phyloP scores from a whole-genome alignment of 2,797 vertebrate species.

The Eulemur coronatus region DNA sequence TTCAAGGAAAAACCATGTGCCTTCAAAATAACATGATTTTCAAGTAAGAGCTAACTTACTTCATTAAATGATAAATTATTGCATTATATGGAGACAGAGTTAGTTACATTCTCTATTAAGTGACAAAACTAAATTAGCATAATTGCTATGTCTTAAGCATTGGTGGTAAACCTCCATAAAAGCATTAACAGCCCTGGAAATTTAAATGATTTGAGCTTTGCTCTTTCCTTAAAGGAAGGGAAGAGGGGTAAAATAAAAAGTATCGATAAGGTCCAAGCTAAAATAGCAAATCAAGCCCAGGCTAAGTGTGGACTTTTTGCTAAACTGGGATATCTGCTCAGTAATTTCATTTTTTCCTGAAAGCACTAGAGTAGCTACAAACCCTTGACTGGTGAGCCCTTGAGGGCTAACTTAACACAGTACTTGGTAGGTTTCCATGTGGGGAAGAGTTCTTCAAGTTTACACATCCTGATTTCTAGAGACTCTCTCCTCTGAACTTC shows the following conservation, averaged over 20 bases:
- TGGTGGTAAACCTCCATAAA: background rate
- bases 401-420: background rate
- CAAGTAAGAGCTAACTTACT: background rate
- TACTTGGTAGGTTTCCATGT: background rate
- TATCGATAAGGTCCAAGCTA: background rate
- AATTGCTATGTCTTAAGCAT: background rate
- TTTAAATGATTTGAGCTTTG: background rate
- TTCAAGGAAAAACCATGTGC: background rate
- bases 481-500: background rate
- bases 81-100: background rate
- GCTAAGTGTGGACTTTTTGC: background rate
- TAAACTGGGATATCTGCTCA: background rate
- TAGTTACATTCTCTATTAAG: background rate
- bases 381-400: no score
- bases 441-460: background rate
- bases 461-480: background rate
- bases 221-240: background rate
- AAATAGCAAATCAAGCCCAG: background rate
- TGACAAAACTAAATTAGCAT: background rate
- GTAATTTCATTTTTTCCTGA: background rate
- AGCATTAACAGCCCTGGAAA: background rate
- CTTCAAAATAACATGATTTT: conserved; percentile 26
- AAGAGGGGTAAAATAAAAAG: background rate
- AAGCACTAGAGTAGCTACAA: background rate
- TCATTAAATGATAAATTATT: background rate